phyloP scores from a whole-genome alignment of 2,797 vertebrate genomes.

The Distichodus sexfasciatus region DNA sequence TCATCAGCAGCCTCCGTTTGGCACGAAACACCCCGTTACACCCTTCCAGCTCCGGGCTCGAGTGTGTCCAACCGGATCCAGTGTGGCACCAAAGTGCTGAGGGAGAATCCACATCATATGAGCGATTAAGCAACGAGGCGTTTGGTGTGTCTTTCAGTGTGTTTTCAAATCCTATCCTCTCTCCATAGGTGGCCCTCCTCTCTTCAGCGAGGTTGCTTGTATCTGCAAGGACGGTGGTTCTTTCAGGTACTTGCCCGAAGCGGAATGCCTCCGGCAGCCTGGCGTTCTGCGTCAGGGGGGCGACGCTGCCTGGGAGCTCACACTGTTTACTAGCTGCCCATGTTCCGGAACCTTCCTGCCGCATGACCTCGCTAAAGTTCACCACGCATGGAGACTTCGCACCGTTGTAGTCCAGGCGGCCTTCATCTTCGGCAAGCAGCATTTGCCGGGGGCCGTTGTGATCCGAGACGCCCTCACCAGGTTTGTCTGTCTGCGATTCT shows the following conservation, averaged over 20 bases:
- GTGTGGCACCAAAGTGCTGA: slow-evolving; percentile 65
- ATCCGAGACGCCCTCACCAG: not conserved
- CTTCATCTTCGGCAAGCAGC: not conserved
- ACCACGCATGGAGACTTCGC: not conserved
- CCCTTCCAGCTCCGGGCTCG: slow-evolving; percentile 60
- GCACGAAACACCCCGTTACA: slow-evolving; percentile 55
- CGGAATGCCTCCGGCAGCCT: slow-evolving; percentile 56
- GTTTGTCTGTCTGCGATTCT: slow-evolving; percentile 35
- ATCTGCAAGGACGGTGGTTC: slow-evolving; percentile 43
- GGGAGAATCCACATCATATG: slow-evolving; percentile 67
- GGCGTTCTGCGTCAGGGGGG: slow-evolving; percentile 56
- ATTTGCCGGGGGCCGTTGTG: not conserved
- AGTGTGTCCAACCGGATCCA: slow-evolving; percentile 35
- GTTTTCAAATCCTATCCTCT: slow-evolving; percentile 13
- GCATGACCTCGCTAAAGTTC: slow-evolving; percentile 13
- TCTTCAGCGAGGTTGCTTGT: slow-evolving; percentile 43
- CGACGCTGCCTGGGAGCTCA: slow-evolving; percentile 31
- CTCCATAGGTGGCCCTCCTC: not conserved
- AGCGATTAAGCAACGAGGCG: slow-evolving; percentile 60
- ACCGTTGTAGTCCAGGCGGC: not conserved
- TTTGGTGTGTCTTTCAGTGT: slow-evolving; percentile 19
- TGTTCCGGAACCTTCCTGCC: slow-evolving; percentile 20
- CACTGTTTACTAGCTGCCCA: slow-evolving; percentile 22
- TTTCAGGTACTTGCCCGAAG: not conserved
- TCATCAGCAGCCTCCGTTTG: slow-evolving; percentile 73